phyloP scores from a whole-genome alignment of 2,797 vertebrate species.

The Pangasius mekongensis region DNA sequence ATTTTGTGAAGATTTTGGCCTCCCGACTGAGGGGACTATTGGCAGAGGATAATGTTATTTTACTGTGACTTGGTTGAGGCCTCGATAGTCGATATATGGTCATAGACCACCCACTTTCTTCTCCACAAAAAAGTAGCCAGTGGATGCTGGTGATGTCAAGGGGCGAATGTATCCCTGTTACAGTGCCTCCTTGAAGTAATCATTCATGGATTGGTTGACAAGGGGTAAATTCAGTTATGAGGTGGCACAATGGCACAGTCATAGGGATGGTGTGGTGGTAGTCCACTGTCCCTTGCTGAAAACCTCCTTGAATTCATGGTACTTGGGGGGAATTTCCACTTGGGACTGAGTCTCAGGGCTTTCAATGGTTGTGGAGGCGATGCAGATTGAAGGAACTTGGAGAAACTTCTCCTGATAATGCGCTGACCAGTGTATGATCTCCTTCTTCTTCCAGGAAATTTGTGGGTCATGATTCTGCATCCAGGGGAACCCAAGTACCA shows the following conservation, averaged over 20 bases:
- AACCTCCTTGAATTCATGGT: neutral
- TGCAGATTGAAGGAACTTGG: neutral
- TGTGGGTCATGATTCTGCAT: neutral
- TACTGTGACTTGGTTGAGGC: too few species aligned
- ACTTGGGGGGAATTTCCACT: neutral
- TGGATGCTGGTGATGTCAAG: neutral
- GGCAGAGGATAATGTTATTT: too few species aligned
- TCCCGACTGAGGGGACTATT: too few species aligned
- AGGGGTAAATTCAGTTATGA: too few species aligned
- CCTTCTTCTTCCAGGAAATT: neutral
- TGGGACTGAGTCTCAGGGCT: neutral
- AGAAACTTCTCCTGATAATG: neutral
- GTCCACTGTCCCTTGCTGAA: neutral
- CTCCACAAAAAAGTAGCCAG: neutral
- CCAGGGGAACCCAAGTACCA: neutral
- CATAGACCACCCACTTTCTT: too few species aligned
- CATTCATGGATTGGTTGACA: neutral
- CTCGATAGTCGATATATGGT: neutral
- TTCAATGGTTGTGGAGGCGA: neutral
- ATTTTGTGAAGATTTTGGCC: too few species aligned
- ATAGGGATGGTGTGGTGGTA: neutral
- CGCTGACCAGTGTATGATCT: too few species aligned
- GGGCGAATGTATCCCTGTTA: neutral
- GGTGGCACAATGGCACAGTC: neutral
- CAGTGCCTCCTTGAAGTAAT: neutral